Base-by-base conservation (phyloP, 1,140 invertebrate species). In the Papilio dardanus region DNA sequence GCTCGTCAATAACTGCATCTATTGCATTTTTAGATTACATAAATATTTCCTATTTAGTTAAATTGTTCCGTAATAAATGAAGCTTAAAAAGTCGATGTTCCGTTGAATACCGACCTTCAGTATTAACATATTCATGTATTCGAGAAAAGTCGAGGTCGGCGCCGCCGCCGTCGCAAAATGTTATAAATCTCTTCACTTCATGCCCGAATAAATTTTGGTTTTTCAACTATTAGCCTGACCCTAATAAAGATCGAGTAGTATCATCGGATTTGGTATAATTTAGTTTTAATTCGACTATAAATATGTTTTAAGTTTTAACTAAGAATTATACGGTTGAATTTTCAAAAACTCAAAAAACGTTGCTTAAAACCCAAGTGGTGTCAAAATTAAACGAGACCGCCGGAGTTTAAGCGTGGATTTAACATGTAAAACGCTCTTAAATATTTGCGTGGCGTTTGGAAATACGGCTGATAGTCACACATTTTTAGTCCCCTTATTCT, bases 141-240 rank as follows among this genome's bases (percentile, higher is more conserved):
- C 54, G 8, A 62, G 12, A 62, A 62, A 28, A 62, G 54, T 62
- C 21, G 21, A 14, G 54, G 54, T 62, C 54, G 54, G 54, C 24
- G 21, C 50, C 21, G 21, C 50, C 21, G 21, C 21, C 24, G 24
- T 30, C 24, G 54, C 54, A 62, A 62, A 62, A 62, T 28, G 21
- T 62, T 62, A 62, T 62, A 62, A 62, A 62, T 62, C 24, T 10
- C 21, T 24, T 30, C 19, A 28, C 54, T 62, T 62, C 54, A 14
- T 62, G 24, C 54, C 30, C 54, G 24, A 62, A 62, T 62, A 62
- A 62, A 62, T 62, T 62, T 62, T 62, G 54, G 54, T 62, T 62
- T 62, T 62, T 62, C 21, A 62, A 62, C 54, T 62, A 62, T 28
- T 62, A 62, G 54, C 54, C 24, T 30, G 54, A 62, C 54, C 24